phyloP scores from a whole-genome alignment of 1,140 invertebrate species.

The Solenopsis invicta region DNA sequence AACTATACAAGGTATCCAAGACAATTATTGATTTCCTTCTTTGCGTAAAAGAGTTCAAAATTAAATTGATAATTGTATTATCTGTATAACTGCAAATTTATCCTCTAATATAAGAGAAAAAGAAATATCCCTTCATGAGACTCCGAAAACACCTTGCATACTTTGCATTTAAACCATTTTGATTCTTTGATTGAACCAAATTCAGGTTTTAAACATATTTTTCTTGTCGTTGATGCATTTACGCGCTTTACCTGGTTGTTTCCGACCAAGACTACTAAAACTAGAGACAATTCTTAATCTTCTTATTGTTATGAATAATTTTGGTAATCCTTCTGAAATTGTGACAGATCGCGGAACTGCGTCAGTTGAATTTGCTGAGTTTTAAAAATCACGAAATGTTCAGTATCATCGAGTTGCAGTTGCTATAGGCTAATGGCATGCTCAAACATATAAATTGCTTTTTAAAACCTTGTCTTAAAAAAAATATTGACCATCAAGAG shows the following conservation, averaged over 20 bases:
- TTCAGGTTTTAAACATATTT: not conserved
- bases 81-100: not conserved
- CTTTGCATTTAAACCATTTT: not conserved
- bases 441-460: not conserved
- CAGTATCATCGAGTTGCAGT: not conserved
- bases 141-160: not conserved
- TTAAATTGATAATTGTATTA: not conserved
- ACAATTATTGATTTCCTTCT: not conserved
- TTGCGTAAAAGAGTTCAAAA: not conserved
- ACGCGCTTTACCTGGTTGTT: not conserved
- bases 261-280: not conserved
- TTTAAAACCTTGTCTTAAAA: not conserved
- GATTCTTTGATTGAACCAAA: not conserved
- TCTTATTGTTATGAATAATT: not conserved
- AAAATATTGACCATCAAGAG: no score
- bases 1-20: not conserved
- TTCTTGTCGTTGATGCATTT: not conserved
- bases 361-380: not conserved
- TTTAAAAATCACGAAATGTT: not conserved
- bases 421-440: not conserved
- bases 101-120: not conserved
- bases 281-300: not conserved
- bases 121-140: not conserved
- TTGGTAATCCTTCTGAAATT: not conserved
- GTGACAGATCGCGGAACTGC: not conserved